Evolutionary conservation across 2,888 invertebrate species (phyloP), one percentile per base, ranked within the genome.

Genomic region (Lasioglossum vierecki): DNA sequence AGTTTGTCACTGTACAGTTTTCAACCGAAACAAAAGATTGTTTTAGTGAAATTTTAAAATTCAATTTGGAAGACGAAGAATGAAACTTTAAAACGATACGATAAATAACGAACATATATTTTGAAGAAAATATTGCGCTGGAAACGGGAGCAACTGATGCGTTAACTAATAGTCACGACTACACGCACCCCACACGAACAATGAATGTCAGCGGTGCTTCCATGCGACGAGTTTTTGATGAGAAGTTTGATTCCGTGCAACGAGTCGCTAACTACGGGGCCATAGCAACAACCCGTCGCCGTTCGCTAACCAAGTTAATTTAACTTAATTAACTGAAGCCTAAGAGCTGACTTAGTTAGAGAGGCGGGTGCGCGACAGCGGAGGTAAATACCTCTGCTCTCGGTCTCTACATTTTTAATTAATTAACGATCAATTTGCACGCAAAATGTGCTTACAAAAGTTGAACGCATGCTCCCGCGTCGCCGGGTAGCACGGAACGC

Each of bases 261-360:
- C 91, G 90, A 92, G 92, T 92, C 91, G 89, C 91, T 92, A 92
- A 93, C 92, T 92, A 93, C 83, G 88, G 85, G 86, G 85, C 89
- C 88, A 91, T 90, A 92, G 91, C 89, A 89, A 89, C 83, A 88
- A 85, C 86, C 84, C 85, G 89, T 88, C 85, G 89, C 87, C 89
- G 87, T 86, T 88, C 91, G 88, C 89, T 92, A 94, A 94, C 91
- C 90, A 89, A 93, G 93, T 94, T 94, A 94, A 93, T 93, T 88
- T 93, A 94, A 94, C 91, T 90, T 90, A 92, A 94, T 94, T 94
- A 94, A 93, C 93, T 87, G 88, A 92, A 92, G 93, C 93, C 93
- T 93, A 91, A 91, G 92, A 92, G 92, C 92, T 94, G 93, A 93
- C 92, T 93, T 90, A 87, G 89, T 91, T 90, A 79, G 88, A 91